A percentile compares a stretch with the other conserved stretches of the same genome.
Evolutionary conservation across 2,888 invertebrate genomes (phyloP).

Genomic region (Eupeodes latifasciatus): DNA sequence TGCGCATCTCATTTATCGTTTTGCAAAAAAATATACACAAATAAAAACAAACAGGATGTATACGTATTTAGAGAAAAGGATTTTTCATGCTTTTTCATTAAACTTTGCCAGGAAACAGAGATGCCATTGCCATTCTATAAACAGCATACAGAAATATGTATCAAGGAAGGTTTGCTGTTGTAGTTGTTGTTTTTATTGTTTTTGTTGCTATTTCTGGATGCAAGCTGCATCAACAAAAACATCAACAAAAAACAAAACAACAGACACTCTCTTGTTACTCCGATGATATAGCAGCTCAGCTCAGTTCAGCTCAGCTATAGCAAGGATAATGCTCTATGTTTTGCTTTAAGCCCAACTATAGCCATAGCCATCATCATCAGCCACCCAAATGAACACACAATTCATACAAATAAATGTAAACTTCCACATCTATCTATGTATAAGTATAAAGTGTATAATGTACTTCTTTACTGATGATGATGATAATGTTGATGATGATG

Average conservation of each 20-base stretch:
- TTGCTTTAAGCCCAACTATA: conserved; percentile 37
- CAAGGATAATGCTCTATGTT: conserved; percentile 57
- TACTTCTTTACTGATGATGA: conserved; percentile 18
- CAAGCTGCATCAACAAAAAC: conserved; percentile 34
- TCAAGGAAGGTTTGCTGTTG: conserved; percentile 8
- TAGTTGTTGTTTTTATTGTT: background rate
- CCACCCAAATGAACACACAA: conserved; percentile 2
- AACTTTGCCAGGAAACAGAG: conserved; percentile 33
- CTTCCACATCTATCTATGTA: background rate
- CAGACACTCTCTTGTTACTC: conserved; percentile 51
- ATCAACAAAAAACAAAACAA: conserved; percentile 40
- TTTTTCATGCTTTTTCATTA: conserved; percentile 66
- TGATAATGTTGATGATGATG: conserved; percentile 51
- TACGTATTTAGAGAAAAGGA: conserved; percentile 52
- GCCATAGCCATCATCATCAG: background rate
- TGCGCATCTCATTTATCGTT: conserved; percentile 65
- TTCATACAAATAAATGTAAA: background rate
- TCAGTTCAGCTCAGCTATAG: background rate
- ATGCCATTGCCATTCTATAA: conserved; percentile 27
- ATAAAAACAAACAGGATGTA: conserved; percentile 57
- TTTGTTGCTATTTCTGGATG: conserved; percentile 5
- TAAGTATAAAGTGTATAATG: background rate
- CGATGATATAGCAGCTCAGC: conserved; percentile 25
- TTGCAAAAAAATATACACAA: background rate
- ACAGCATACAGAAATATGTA: background rate